A percentile compares a stretch with the other conserved stretches of the same genome.
phyloP scores from a whole-genome alignment of 2,113 vertebrate genomes.

The Gracilinanus agilis region DNA sequence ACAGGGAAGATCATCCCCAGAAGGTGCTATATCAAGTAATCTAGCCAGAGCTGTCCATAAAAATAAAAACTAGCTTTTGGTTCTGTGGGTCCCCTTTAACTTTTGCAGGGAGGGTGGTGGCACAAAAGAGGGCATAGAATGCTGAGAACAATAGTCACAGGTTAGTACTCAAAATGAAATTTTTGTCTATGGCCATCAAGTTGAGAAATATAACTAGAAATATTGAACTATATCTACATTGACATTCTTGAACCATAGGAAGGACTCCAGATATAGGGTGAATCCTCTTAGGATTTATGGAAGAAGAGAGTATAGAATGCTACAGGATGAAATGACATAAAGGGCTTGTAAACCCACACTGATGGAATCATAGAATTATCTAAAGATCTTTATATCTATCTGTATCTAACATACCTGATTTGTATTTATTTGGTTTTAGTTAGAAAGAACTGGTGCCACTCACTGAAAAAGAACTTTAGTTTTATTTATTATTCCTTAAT shows the following conservation, averaged over 20 bases:
- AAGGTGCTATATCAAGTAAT: background rate
- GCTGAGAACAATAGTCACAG: background rate
- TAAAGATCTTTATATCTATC: background rate
- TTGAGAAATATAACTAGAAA: background rate
- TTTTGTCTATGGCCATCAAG: background rate
- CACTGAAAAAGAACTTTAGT: background rate
- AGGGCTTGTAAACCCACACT: background rate
- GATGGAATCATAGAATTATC: background rate
- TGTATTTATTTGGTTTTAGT: background rate
- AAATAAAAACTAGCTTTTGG: background rate
- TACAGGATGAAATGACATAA: background rate
- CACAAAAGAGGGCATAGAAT: background rate
- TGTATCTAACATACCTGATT: background rate
- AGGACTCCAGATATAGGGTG: background rate
- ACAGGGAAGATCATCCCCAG: background rate
- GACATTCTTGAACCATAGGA: background rate
- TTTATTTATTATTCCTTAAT: too few relatives aligned
- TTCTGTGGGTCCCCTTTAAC: background rate
- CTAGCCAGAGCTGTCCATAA: background rate
- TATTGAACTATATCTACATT: background rate
- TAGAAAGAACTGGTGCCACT: background rate
- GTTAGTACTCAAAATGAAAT: background rate
- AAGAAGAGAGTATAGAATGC: background rate
- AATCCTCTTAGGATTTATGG: background rate
- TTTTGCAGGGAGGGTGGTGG: background rate